A percentile compares a stretch with the other conserved stretches of the same genome.
Conservation (phyloP, 1,140 invertebrate species). For the Pseudomyrmex cubaensis region DNA sequence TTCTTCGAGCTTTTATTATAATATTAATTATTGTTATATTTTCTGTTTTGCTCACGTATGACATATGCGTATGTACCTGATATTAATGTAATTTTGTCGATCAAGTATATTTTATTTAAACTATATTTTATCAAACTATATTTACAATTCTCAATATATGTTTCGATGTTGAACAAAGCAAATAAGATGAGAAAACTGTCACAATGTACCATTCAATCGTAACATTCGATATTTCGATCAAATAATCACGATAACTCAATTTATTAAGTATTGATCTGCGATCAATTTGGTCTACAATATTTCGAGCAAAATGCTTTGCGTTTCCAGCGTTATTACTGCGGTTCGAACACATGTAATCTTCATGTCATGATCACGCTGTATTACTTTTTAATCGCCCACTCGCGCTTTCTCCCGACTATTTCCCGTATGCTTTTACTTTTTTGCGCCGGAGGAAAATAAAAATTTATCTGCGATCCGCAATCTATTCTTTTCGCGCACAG, state of each 20-base stretch:
- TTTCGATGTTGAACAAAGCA: background rate
- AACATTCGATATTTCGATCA: constrained; percentile 5
- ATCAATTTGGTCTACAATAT: constrained; percentile 13
- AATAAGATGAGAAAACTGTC: background rate
- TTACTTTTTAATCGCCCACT: constrained; percentile 35
- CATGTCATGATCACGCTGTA: constrained; percentile 2
- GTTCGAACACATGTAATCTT: constrained; percentile 8
- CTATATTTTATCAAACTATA: no score
- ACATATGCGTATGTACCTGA: background rate
- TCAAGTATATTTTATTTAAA: no score
- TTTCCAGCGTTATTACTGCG: constrained; percentile 23
- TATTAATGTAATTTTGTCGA: background rate
- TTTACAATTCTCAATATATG: constrained; percentile 6
- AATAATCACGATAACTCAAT: constrained; percentile 18
- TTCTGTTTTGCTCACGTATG: no score
- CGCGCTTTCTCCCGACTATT: background rate
- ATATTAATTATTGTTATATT: no score
- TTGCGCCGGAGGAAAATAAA: background rate
- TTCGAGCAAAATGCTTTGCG: background rate
- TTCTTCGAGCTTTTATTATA: no score
- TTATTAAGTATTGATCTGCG: constrained; percentile 20
- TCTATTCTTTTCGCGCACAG: constrained; percentile 3
- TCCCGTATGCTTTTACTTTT: constrained; percentile 30
- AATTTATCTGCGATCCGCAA: constrained; percentile 42
- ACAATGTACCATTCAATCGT: background rate